Evolutionary conservation across 2,888 invertebrate genomes (phyloP).

Genomic region (Asteroscopus sphinx): DNA sequence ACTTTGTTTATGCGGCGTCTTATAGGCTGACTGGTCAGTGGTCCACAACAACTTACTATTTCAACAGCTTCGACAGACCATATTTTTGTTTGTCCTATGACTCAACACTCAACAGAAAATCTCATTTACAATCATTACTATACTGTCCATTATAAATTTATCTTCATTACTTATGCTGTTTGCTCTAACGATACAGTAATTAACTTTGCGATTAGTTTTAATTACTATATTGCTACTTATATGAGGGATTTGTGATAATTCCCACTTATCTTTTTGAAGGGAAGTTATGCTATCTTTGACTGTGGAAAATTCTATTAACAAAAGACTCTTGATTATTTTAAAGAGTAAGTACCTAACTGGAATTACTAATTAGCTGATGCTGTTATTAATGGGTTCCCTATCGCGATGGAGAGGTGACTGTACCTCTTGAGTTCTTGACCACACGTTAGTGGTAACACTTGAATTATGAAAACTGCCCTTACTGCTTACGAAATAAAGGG

Average conservation of each 20-base stretch:
- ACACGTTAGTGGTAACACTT: too few relatives aligned
- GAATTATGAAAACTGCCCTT: too few relatives aligned
- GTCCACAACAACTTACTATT: not conserved
- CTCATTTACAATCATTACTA: constrained; percentile 4
- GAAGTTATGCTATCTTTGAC: constrained; percentile 9
- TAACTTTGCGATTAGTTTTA: constrained; percentile 36
- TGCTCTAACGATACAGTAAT: constrained; percentile 27
- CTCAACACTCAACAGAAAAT: not conserved
- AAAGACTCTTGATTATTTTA: not conserved
- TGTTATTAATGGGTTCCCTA: too few relatives aligned
- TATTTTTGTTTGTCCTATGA: constrained; percentile 5
- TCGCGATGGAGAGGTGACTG: too few relatives aligned
- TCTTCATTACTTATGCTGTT: constrained; percentile 4
- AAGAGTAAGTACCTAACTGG: not conserved
- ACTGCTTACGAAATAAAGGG: too few relatives aligned
- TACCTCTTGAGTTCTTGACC: too few relatives aligned
- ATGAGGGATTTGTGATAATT: constrained; percentile 43
- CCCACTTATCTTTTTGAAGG: constrained; percentile 7
- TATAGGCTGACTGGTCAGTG: too few relatives aligned
- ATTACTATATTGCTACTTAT: constrained; percentile 25
- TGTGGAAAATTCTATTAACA: constrained; percentile 24
- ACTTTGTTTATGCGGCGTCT: too few relatives aligned
- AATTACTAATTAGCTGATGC: not conserved
- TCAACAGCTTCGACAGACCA: not conserved
- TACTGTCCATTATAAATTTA: constrained; percentile 17